phyloP scores from a whole-genome alignment of 2,888 invertebrate species.

The Coelopa pilipes region DNA sequence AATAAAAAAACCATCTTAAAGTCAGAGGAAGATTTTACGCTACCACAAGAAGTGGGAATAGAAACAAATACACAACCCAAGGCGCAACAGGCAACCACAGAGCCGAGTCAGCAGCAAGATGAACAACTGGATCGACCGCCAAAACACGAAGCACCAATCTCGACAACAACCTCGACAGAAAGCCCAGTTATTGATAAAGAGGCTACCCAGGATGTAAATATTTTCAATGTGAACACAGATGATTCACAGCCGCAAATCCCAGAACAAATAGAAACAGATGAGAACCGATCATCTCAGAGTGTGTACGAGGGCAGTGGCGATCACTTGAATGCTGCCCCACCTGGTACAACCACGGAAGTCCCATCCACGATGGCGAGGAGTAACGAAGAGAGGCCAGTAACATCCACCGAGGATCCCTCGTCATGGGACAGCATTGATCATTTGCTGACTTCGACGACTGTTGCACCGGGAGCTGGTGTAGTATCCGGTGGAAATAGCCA shows the following conservation, averaged over 20 bases:
- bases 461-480: slow-evolving; percentile 48
- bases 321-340: neutral
- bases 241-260: slow-evolving; percentile 42
- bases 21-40: slow-evolving; percentile 20
- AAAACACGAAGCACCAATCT: slow-evolving; percentile 38
- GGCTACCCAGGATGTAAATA: slow-evolving; percentile 51
- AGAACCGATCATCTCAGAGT: slow-evolving; percentile 15
- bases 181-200: slow-evolving; percentile 1
- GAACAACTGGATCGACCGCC: slow-evolving; percentile 50
- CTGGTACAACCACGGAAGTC: neutral
- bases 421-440: slow-evolving; percentile 63
- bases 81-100: slow-evolving; percentile 35
- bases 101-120: slow-evolving; percentile 40
- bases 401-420: slow-evolving; percentile 47
- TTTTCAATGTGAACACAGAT: slow-evolving; percentile 53
- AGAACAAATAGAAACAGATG: neutral
- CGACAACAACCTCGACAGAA: slow-evolving; percentile 32
- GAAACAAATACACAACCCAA: neutral
- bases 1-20: slow-evolving; percentile 41
- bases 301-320: slow-evolving; percentile 26
- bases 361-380: neutral
- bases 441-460: slow-evolving; percentile 56
- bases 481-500: slow-evolving; percentile 27
- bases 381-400: slow-evolving; percentile 38
- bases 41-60: slow-evolving; percentile 29